These are phyloP conservation scores for Thysanoteuthis rhombus DNA, from an alignment of 2,888 invertebrate species.

Conservation along the genomic window DNA sequence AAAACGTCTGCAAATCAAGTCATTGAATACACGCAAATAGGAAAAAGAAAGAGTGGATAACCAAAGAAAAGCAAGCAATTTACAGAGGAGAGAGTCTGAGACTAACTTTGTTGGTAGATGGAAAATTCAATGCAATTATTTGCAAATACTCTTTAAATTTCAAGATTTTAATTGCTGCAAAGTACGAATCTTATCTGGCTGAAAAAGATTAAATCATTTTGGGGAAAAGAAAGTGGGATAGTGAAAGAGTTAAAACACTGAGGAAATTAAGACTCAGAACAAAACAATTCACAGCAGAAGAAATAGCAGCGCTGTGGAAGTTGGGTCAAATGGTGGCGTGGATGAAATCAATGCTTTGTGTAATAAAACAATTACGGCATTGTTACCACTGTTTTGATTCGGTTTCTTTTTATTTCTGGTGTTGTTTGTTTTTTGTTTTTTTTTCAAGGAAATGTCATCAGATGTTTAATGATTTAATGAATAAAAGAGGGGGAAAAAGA, in stretches of 20 bases:
- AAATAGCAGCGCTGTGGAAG: background rate
- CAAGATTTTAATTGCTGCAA: background rate
- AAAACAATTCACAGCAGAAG: background rate
- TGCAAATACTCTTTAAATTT: background rate
- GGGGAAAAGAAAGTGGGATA: background rate
- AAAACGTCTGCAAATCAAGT: too few species aligned
- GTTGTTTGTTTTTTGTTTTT: background rate
- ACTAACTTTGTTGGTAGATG: too few species aligned
- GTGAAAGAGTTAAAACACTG: background rate
- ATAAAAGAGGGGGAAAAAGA: background rate
- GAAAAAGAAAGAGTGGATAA: too few species aligned
- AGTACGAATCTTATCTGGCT: background rate
- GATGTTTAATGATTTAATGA: background rate
- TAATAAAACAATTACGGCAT: background rate
- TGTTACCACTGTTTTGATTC: background rate
- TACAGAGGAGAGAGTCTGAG: too few species aligned
- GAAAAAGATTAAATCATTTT: background rate
- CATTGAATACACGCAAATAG: too few species aligned
- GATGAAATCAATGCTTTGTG: background rate
- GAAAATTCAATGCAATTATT: background rate
- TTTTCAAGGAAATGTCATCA: background rate
- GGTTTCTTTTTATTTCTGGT: background rate
- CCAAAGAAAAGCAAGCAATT: too few species aligned
- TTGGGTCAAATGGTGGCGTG: background rate
- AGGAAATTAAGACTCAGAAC: background rate